These are phyloP conservation scores for Brassicogethes aeneus DNA, from an alignment of 2,888 invertebrate genomes.

Conservation along the genomic window DNA sequence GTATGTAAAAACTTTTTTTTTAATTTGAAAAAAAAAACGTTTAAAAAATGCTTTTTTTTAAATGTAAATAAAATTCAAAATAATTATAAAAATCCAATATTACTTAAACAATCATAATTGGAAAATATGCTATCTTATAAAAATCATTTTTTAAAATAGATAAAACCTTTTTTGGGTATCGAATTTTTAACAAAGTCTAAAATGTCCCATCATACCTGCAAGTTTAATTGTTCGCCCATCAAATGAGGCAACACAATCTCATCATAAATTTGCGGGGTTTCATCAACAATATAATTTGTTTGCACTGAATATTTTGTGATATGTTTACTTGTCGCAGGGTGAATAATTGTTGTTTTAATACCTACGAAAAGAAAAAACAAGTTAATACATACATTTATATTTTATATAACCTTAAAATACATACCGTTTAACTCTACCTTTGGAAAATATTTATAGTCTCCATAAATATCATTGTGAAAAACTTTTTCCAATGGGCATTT, in stretches of 20 bases:
- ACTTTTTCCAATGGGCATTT: slow-evolving; percentile 52
- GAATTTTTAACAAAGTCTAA: no score
- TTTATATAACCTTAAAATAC: slow-evolving; percentile 16
- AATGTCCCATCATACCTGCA: no score
- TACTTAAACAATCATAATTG: no score
- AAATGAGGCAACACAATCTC: slow-evolving; percentile 71
- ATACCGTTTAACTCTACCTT: slow-evolving; percentile 48
- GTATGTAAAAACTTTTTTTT: no score
- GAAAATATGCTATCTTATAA: no score
- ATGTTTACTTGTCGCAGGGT: slow-evolving; percentile 90
- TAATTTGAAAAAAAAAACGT: no score
- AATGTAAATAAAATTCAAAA: no score
- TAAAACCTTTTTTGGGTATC: no score
- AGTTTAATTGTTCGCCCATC: slow-evolving; percentile 60
- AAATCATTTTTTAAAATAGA: no score
- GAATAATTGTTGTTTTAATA: slow-evolving; percentile 81
- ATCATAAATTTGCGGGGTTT: slow-evolving; percentile 76
- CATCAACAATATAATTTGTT: slow-evolving; percentile 65
- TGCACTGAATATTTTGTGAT: slow-evolving; percentile 77
- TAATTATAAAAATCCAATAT: not conserved
- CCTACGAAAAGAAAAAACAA: slow-evolving; percentile 54
- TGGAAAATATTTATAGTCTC: slow-evolving; percentile 65
- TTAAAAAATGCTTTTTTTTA: no score
- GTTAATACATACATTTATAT: not conserved
- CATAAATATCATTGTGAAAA: slow-evolving; percentile 79